A percentile compares a stretch with the other conserved stretches of the same genome.
Conservation (phyloP, 2,888 invertebrate species). For the Erpobdella octoculata region DNA sequence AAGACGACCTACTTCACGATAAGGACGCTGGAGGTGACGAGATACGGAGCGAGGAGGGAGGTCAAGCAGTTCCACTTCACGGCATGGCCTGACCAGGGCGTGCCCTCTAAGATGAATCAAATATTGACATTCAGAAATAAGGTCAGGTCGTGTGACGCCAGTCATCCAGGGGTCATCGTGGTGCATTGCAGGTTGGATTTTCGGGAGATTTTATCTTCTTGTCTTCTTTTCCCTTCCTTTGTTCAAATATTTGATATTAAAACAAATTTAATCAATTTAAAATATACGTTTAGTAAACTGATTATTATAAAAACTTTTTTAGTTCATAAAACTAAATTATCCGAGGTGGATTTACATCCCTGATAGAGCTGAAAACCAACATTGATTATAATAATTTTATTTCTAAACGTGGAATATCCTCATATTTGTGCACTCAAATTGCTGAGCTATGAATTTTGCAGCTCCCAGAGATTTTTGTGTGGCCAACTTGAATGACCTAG, state of each 20-base stretch:
- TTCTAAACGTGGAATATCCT: no score
- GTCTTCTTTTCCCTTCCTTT: no score
- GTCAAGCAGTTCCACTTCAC: conserved; percentile 24
- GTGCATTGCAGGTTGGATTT: conserved; percentile 38
- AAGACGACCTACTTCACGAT: conserved; percentile 21
- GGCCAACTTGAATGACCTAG: no score
- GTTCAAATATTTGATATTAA: no score
- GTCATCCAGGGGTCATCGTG: conserved; percentile 35
- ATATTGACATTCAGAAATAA: conserved; percentile 44
- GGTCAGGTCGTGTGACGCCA: conserved; percentile 45
- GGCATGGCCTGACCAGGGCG: conserved; percentile 22
- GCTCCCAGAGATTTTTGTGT: no score
- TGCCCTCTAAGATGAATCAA: conserved; percentile 16
- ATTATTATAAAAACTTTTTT: background rate
- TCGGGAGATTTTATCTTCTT: background rate
- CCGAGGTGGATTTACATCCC: no score
- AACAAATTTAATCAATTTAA: no score
- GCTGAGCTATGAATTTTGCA: no score
- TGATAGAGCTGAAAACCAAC: no score
- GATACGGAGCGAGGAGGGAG: background rate
- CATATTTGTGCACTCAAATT: no score
- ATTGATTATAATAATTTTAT: no score
- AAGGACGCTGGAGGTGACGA: background rate
- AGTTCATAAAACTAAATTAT: background rate
- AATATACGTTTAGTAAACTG: background rate